Conservation (phyloP, 2,797 vertebrate genomes). For the Ptychadena robeensis region DNA sequence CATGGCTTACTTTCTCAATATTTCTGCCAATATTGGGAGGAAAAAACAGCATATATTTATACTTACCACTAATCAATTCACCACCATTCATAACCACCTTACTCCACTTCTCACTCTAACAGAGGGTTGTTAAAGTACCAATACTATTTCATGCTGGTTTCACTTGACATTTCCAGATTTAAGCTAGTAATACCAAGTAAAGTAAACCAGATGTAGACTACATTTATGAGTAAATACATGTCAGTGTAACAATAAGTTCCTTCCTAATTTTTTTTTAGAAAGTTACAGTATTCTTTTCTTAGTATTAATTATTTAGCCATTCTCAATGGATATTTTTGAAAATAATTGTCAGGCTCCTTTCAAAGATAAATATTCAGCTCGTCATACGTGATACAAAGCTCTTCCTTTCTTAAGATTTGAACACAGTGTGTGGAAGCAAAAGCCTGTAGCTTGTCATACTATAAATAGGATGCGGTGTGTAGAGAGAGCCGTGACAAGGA, state of each 20-base stretch:
- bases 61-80: too few relatives aligned
- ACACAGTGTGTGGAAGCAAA: background rate
- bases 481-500: conserved; percentile 15
- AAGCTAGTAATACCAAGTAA: too few relatives aligned
- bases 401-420: background rate
- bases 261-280: background rate
- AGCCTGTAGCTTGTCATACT: conserved; percentile 15
- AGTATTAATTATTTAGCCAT: background rate
- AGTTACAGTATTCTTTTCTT: background rate
- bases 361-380: background rate
- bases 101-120: too few relatives aligned
- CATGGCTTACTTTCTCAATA: too few relatives aligned
- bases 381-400: background rate
- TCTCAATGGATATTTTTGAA: background rate
- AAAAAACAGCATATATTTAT: too few relatives aligned
- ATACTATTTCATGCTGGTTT: too few relatives aligned
- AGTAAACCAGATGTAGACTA: background rate
- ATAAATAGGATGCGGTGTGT: conserved; percentile 21
- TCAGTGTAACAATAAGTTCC: too few relatives aligned
- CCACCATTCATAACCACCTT: too few relatives aligned
- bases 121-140: too few relatives aligned
- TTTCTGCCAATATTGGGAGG: too few relatives aligned
- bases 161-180: background rate
- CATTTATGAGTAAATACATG: too few relatives aligned
- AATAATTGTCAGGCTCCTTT: background rate